Percentiles rank a stretch among this genome's conserved stretches.
These are phyloP conservation scores for Clepsis dumicolana DNA, from an alignment of 2,888 invertebrate species.

Conservation along the genomic window DNA sequence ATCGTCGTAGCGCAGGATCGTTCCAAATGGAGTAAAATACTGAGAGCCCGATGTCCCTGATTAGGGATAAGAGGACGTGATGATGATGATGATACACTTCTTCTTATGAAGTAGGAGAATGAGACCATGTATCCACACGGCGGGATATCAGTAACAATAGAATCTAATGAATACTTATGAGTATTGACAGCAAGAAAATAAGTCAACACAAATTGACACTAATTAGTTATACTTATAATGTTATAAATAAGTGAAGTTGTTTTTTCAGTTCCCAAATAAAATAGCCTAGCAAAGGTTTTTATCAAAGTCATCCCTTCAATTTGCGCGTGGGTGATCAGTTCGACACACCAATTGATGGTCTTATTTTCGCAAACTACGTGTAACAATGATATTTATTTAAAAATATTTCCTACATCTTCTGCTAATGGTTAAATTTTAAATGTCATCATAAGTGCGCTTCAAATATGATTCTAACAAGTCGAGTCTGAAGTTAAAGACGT, in stretches of 20 bases:
- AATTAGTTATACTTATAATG: no score
- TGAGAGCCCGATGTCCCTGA: no score
- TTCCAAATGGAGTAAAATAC: no score
- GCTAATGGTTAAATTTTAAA: background rate
- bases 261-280: constrained; percentile 2
- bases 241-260: background rate
- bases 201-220: background rate
- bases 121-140: no score
- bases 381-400: background rate
- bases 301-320: constrained; percentile 12
- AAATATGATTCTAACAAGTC: background rate
- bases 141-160: no score
- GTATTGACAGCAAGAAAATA: background rate
- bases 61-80: no score
- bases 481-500: constrained; percentile 12
- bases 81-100: no score
- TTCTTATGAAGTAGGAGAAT: no score
- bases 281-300: background rate
- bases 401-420: background rate
- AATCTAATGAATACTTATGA: no score
- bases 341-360: constrained; percentile 9
- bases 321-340: constrained; percentile 7
- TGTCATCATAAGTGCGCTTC: background rate
- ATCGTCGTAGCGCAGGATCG: no score
- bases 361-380: constrained; percentile 3